Evolutionary conservation across 2,113 vertebrate genomes (phyloP).

Genomic region (Aepyceros melampus): DNA sequence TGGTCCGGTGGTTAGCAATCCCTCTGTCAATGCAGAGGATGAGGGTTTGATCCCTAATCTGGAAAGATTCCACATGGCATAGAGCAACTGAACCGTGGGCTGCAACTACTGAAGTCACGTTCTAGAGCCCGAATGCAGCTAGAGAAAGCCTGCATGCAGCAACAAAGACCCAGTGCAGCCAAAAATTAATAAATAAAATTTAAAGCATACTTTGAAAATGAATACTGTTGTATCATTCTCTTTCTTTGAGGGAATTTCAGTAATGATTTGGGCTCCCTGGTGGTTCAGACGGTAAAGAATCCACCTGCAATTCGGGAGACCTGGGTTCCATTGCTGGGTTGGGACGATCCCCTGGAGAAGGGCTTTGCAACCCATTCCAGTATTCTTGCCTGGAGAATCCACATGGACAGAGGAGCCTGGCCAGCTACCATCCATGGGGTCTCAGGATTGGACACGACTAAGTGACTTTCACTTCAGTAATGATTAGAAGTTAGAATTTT

Average conservation of each 20-base stretch:
- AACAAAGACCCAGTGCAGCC: background rate
- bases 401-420: background rate
- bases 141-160: background rate
- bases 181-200: background rate
- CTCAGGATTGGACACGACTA: background rate
- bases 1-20: background rate
- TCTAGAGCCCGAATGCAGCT: background rate
- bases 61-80: background rate
- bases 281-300: background rate
- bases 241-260: background rate
- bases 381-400: background rate
- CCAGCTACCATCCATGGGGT: background rate
- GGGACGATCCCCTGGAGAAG: background rate
- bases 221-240: background rate
- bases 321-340: background rate
- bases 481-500: conserved; percentile 3
- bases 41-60: background rate
- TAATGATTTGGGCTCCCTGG: background rate
- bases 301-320: background rate
- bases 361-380: background rate
- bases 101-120: background rate
- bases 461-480: background rate
- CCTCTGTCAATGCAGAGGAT: background rate
- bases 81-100: background rate
- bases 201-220: background rate